Evolutionary conservation across 2,797 vertebrate species (phyloP).

Genomic region (Helostoma temminkii): DNA sequence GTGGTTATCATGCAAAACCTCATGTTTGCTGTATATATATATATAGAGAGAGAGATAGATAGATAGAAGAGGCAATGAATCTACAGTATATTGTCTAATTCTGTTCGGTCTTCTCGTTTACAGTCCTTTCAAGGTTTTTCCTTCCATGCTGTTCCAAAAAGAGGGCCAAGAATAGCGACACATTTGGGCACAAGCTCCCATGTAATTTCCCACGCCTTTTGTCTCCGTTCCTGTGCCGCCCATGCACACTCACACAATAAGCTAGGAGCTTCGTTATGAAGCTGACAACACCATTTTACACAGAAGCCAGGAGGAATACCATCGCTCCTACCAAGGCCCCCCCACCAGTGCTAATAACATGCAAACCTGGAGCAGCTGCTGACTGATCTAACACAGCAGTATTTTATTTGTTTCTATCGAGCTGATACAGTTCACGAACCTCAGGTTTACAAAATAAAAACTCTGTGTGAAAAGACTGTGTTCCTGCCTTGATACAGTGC

Average conservation of each 20-base stretch:
- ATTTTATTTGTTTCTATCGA: slow-evolving; percentile 39
- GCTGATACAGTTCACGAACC: slow-evolving; percentile 38
- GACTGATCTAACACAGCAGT: slow-evolving; percentile 26
- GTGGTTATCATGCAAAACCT: neutral
- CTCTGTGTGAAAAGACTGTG: slow-evolving; percentile 27
- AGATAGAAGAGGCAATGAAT: slow-evolving; percentile 21
- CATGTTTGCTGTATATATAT: neutral
- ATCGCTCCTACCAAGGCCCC: slow-evolving; percentile 24
- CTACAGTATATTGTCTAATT: slow-evolving; percentile 23
- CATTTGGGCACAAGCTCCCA: slow-evolving; percentile 69
- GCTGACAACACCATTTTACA: slow-evolving; percentile 67
- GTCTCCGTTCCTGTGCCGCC: slow-evolving; percentile 74
- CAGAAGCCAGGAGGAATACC: slow-evolving; percentile 53
- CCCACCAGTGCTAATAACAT: slow-evolving; percentile 28
- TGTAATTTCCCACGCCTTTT: slow-evolving; percentile 81
- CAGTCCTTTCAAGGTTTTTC: slow-evolving; percentile 58
- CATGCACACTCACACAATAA: slow-evolving; percentile 78
- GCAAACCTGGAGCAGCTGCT: slow-evolving; percentile 39
- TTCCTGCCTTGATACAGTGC: slow-evolving; percentile 18
- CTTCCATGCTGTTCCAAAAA: slow-evolving; percentile 48
- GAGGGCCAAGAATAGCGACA: slow-evolving; percentile 74
- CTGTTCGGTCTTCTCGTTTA: slow-evolving; percentile 37
- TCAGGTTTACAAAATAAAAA: slow-evolving; percentile 48
- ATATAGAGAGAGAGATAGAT: too few species aligned
- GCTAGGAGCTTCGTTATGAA: slow-evolving; percentile 68